Base-by-base conservation (phyloP, 35 echinoderm and acorn worm genomes). In the Apostichopus parvimensis region DNA sequence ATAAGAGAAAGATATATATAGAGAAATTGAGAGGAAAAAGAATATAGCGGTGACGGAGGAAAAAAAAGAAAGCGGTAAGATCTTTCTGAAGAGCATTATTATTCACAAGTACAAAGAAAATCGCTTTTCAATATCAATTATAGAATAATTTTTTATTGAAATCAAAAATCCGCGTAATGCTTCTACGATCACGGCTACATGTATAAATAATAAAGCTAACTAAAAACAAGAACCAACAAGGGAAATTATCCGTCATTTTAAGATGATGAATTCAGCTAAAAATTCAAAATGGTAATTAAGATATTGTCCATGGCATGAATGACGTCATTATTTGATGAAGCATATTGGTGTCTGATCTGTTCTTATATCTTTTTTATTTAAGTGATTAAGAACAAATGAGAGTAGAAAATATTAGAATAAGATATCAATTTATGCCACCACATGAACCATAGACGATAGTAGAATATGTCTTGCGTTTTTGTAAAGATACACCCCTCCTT, bases 31-130 rank as follows among this genome's bases (percentile, higher is more conserved):
- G 34, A 45, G 34, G n/a, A n/a, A n/a, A 45, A 45, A 45, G 34
- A 45, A 45, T 45, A 45, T 45, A 45, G 34, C 34, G 3, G 34
- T 45, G 34, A 45, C 34, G 34, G 34, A 4, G 34, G 4, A 45
- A 75, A 75, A 75, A 75, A 75, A 22, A 22, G 71, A 22, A n/a
- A 22, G 71, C 6, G 71, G 7, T 18, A 18, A 20, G 14, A 6
- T 75, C n/a, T 75, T 22, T 75, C 71, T 75, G n/a, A 75, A 75
- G 71, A 75, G 71, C 71, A 7, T 75, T 22, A 75, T 13, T 75
- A 22, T 75, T 14, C 71, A 75, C 14, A 75, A 68, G 11, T 18
- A 14, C 11, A 68, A 68, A 68, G 18, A 18, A 68, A 68, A 68
- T 14, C 18, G 11, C 11, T 18, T 68, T 68, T 68, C 64, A 68